Evolutionary conservation across 2,797 vertebrate genomes (phyloP), one percentile per base, ranked within the genome.

Genomic region (Tokudaia muenninki): DNA sequence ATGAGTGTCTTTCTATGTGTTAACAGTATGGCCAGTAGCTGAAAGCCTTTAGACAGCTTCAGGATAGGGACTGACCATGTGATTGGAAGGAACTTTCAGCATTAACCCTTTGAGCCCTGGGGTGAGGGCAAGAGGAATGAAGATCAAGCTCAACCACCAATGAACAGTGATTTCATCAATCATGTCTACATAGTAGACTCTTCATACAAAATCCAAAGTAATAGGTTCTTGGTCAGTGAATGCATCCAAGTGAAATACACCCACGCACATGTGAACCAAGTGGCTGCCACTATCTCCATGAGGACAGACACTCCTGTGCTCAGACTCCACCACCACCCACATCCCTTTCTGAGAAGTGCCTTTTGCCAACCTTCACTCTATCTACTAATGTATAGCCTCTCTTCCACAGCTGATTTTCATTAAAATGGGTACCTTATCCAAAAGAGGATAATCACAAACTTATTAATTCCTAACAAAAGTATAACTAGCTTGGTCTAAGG

Each of bases 181-280:
- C 83, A 86, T 29, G 63, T 86, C 44, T 70, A n/a, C 41, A 57
- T 31, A 88, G 24, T 6, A 74, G n/a, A 79, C 11, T 57, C 72
- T 63, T 47, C 29, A 93, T n/a, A 90, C 81, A 86, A 77, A 86
- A 74, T 31, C 52, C n/a, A 80, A 90, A 75, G 55, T 70, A 88
- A 90, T n/a, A 44, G 41, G 14, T 44, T 34, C 41, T 61, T 74
- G 44, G n/a, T 52, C 50, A 57, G 4, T 57, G 17, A 91, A 72
- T 81, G n/a, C 16, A 65, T 80, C 26, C 67, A 75, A 37, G 79
- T 83, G 26, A 83, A 87, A 90, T 31, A 65, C 29, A n/a, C 4
- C 63, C 29, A n/a, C 4, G 55, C 81, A 50, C 63, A 22, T 44
- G 13, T 29, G 16, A 50, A 55, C 26, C 74, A 77, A 12, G 37